These are phyloP conservation scores for Phenganax stokvisi DNA, from an alignment of 92 coral and sea anemone genomes.

Conservation along the genomic window DNA sequence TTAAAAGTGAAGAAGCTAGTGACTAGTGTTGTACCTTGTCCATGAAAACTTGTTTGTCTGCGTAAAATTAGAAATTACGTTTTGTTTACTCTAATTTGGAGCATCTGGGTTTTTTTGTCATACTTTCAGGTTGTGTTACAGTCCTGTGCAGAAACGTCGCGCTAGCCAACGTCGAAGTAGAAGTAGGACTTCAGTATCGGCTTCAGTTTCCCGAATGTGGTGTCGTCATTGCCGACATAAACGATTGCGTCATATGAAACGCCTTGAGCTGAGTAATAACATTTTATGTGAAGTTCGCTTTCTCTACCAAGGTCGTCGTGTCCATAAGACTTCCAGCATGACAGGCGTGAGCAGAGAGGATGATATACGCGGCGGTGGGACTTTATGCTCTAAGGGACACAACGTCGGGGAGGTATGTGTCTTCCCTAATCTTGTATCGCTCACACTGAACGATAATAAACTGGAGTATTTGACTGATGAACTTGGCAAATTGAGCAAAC, in stretches of 20 bases:
- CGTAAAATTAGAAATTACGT: neutral
- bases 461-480: constrained; percentile 58
- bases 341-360: constrained; percentile 6
- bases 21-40: no score
- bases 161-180: constrained; percentile 47
- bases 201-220: constrained; percentile 48
- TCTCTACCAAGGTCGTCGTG: constrained; percentile 27
- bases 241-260: constrained; percentile 62
- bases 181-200: constrained; percentile 51
- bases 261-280: constrained; percentile 80
- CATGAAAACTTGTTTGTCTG: no score
- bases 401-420: constrained; percentile 49
- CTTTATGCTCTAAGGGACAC: constrained; percentile 35
- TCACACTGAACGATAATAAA: constrained; percentile 63
- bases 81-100: neutral
- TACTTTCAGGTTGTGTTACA: constrained; percentile 56
- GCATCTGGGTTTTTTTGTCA: neutral
- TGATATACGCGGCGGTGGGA: constrained; percentile 8
- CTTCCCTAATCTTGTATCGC: constrained; percentile 79
- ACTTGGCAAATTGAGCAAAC: constrained; percentile 67
- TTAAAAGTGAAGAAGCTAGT: no score
- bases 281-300: constrained; percentile 60
- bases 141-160: constrained; percentile 62
- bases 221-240: constrained; percentile 85
- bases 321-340: constrained; percentile 23